phyloP scores from a whole-genome alignment of 2,113 vertebrate genomes.

The Clarias batrachus region DNA sequence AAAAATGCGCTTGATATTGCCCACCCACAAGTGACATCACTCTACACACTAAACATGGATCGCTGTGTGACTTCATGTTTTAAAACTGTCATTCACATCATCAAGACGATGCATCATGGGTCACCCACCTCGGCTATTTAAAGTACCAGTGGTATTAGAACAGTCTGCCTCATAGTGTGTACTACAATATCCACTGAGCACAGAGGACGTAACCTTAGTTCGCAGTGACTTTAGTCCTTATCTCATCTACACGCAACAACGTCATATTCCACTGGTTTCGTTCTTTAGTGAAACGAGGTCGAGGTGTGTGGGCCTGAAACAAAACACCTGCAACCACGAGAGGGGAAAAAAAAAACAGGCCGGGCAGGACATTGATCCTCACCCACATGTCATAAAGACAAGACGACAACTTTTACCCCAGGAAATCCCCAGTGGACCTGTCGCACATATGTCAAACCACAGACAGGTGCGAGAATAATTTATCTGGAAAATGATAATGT shows the following conservation, averaged over 20 bases:
- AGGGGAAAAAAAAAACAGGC: background rate
- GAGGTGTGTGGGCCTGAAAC: background rate
- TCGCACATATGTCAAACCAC: conserved; percentile 8
- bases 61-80: background rate
- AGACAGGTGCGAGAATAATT: background rate
- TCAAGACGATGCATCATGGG: background rate
- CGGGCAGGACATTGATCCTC: conserved; percentile 5
- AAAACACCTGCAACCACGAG: conserved; percentile 13
- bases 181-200: background rate
- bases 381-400: background rate
- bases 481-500: background rate
- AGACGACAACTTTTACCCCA: background rate
- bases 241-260: background rate
- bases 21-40: background rate
- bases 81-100: background rate
- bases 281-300: background rate
- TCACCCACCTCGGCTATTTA: background rate
- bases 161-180: background rate
- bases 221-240: background rate
- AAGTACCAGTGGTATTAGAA: background rate
- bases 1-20: background rate
- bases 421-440: conserved; percentile 34
- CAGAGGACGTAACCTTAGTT: background rate
- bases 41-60: background rate
- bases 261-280: background rate